A percentile compares a stretch with the other conserved stretches of the same genome.
Evolutionary conservation across 2,888 invertebrate genomes (phyloP).

Genomic region (Drosophila infuscata): DNA sequence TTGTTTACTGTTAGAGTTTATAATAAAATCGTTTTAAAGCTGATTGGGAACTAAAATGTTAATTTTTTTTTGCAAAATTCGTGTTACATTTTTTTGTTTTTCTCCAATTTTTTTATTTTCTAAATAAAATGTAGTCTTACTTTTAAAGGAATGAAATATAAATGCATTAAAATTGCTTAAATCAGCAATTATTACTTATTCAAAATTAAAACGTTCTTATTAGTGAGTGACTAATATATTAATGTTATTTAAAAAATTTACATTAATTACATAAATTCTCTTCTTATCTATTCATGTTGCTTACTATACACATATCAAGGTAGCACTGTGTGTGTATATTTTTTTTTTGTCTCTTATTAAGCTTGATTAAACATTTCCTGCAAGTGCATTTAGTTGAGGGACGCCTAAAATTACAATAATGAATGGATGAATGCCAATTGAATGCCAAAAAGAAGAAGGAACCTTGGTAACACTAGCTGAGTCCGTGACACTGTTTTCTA

Average conservation of each 20-base stretch:
- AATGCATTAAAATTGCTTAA: too few species aligned
- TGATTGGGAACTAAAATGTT: background rate
- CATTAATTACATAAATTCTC: background rate
- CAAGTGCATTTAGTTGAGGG: constrained; percentile 8
- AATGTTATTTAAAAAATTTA: background rate
- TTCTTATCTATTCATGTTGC: constrained; percentile 1
- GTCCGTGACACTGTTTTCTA: background rate
- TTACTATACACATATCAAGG: background rate
- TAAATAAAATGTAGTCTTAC: background rate
- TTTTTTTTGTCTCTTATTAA: constrained; percentile 6
- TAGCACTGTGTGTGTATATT: constrained; percentile 13
- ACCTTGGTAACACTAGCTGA: constrained; percentile 41
- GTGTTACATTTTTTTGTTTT: too few species aligned
- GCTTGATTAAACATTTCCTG: constrained; percentile 66
- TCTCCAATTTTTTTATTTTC: too few species aligned
- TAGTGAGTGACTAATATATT: background rate
- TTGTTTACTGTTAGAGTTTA: background rate
- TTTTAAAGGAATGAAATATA: background rate
- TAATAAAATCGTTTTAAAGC: background rate
- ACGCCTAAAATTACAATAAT: constrained; percentile 33
- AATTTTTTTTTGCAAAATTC: too few species aligned
- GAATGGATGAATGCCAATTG: constrained; percentile 27
- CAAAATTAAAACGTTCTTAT: background rate
- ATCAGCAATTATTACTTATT: background rate
- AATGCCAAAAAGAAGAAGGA: constrained; percentile 14